Base-by-base conservation (phyloP, 2,113 vertebrate species). In the Heliornis fulica region DNA sequence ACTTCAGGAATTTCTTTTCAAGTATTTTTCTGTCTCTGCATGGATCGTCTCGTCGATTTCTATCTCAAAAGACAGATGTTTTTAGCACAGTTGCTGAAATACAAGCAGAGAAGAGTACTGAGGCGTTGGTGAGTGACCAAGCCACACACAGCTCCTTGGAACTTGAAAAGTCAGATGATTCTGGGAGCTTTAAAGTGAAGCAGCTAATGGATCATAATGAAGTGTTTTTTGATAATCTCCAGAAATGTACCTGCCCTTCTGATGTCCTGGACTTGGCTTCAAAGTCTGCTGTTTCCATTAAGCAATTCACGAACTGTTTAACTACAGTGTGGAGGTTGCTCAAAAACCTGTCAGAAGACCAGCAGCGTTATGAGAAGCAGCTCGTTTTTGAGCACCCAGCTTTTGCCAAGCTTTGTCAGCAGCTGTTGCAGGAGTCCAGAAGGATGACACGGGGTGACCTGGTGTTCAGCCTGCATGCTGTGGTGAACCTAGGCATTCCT, bases 361-460 rank as follows among this genome's bases (percentile, higher is more conserved):
- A 99, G 97, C 97, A 59, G 63, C 97, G 45, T 63, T 98, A 94
- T 2, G 99, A 99, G 96, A 98, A 93, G 80, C 97, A 91, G 60
- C 96, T 99, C 85, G 98, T 99, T 97, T 98, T 98, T 9, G 96
- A 98, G 63, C 99, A 99, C 78, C 98, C 98, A 0, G 96, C 41
- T 0, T 99, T 99, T 20, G 79, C 63, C 7, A 94, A 65, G 40
- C 96, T 99, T 8, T 98, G 99, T 86, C 97, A 98, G 48, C 89
- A 69, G 4, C 82, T 97, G 79, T 96, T 98, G 96, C 92, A 46
- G 9, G 60, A 91, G 3, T 89, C 98, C 9, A 92, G 53, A 5
- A 57, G 75, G 65, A 97, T 99, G 98, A 43, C 3, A 0, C 90
- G 28, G 9, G 26, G 95, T 2, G 94, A 98, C 51, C 32, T 99